Conservation (phyloP, 2,113 vertebrate genomes). For the Podilymbus podiceps region DNA sequence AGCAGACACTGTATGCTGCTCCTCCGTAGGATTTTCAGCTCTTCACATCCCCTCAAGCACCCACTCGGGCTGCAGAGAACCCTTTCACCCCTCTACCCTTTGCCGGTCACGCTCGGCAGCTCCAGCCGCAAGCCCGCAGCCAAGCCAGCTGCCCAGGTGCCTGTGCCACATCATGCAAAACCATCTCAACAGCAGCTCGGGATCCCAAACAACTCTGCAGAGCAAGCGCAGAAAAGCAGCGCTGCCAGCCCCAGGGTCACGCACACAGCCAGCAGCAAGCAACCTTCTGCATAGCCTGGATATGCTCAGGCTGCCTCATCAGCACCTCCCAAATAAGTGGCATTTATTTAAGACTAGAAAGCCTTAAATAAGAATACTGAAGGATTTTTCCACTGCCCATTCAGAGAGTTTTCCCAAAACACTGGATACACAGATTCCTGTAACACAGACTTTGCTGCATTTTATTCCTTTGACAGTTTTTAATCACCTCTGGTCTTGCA, state of each 20-base stretch:
- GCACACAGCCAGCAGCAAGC: background rate
- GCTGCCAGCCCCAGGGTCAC: rapidly evolving
- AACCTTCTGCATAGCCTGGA: background rate
- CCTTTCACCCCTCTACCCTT: background rate
- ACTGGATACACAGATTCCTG: background rate
- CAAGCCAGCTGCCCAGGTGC: background rate
- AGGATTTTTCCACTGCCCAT: background rate
- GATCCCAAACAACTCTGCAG: background rate
- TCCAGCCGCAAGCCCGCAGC: background rate
- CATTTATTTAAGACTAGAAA: slow-evolving; percentile 1
- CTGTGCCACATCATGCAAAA: background rate
- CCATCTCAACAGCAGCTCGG: background rate
- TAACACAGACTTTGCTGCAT: background rate
- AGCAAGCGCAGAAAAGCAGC: rapidly evolving
- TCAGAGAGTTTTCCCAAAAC: background rate
- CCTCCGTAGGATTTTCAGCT: background rate
- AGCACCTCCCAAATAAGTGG: background rate
- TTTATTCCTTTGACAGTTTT: slow-evolving; percentile 26
- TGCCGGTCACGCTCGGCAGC: background rate
- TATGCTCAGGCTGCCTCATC: background rate
- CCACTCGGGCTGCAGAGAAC: background rate
- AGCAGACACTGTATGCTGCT: rapidly evolving
- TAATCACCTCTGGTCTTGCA: slow-evolving; percentile 6
- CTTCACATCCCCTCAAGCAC: background rate
- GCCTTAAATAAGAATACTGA: background rate